Base-by-base conservation (phyloP, 2,888 invertebrate species). In the Carcina quercana region DNA sequence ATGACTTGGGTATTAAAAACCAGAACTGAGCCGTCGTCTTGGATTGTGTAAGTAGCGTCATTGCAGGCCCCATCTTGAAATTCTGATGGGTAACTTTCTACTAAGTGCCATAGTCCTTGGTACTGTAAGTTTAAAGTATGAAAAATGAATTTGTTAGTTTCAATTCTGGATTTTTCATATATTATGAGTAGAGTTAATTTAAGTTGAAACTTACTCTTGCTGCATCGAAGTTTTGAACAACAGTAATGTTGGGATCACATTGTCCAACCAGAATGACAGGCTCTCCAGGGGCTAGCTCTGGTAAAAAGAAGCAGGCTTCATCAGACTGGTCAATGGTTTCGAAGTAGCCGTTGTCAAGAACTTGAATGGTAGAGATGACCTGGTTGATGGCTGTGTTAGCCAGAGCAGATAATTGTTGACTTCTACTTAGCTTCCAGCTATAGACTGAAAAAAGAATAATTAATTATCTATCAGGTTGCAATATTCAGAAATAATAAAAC, bases 401-500 rank as follows among this genome's bases (percentile, higher is more conserved):
- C 8, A 38, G 34, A 24, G 32, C 0, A 0, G 64, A 50, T 1
- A 74, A 42, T 15, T 48, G 28, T 21, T 39, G 57, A 0, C 43
- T 53, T 42, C 70, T 62, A 36, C 82, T 75, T 0, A 83, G 59
- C 34, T 79, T 78, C 80, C 78, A 82, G 36, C 73, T 74, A 56
- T 62, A 75, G 5, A 82, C 82, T 83, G 42, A 34, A 52, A 45
- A 34, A 10, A 31, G 22, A 7, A 38, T 25, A 19, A 8, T 26
- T 28, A 11, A 25, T 22, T 24, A 19, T 7, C 19, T 19, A 19
- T 19, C 2, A 19, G 19, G 19, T 19, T 19, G 2, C 7, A 2
- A 19, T 19, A 19, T 19, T 19, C 8, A n/a, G n/a, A n/a, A n/a
- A n/a, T n/a, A n/a, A n/a, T n/a, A n/a, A n/a, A n/a, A n/a, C n/a